Evolutionary conservation across 2,888 invertebrate genomes (phyloP).

Genomic region (Drosophila limbata): DNA sequence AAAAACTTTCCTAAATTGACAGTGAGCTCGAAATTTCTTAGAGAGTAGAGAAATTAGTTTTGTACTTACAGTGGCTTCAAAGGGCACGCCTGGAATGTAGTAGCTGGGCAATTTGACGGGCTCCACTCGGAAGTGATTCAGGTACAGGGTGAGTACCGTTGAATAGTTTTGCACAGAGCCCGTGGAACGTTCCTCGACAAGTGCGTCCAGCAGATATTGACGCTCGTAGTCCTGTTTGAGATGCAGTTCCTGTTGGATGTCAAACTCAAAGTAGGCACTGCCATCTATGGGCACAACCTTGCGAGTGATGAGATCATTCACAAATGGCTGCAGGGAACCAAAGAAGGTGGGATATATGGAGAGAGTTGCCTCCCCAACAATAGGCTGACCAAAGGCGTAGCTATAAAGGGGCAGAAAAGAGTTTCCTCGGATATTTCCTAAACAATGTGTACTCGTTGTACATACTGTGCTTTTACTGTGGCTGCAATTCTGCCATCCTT

Average conservation of each 20-base stretch:
- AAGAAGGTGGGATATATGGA: conserved; percentile 93
- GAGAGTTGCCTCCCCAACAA: conserved; percentile 94
- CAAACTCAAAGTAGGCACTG: conserved; percentile 90
- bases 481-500: conserved; percentile 92
- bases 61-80: conserved; percentile 82
- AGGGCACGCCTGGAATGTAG: conserved; percentile 96
- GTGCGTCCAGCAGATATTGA: conserved; percentile 94
- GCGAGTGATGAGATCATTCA: conserved; percentile 87
- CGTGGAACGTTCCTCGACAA: conserved; percentile 95
- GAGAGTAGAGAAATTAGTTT: background rate
- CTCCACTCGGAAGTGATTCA: conserved; percentile 91
- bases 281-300: conserved; percentile 90
- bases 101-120: conserved; percentile 93
- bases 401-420: conserved; percentile 42
- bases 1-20: background rate
- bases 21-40: background rate
- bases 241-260: conserved; percentile 91
- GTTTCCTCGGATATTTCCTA: background rate
- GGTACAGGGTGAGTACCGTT: conserved; percentile 91
- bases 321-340: conserved; percentile 84
- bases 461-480: conserved; percentile 87
- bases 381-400: conserved; percentile 90
- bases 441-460: conserved; percentile 72
- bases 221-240: conserved; percentile 92
- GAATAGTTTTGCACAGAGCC: conserved; percentile 93